Base-by-base conservation (phyloP, 2,113 vertebrate species). In the Phylloscopus trochiloides region DNA sequence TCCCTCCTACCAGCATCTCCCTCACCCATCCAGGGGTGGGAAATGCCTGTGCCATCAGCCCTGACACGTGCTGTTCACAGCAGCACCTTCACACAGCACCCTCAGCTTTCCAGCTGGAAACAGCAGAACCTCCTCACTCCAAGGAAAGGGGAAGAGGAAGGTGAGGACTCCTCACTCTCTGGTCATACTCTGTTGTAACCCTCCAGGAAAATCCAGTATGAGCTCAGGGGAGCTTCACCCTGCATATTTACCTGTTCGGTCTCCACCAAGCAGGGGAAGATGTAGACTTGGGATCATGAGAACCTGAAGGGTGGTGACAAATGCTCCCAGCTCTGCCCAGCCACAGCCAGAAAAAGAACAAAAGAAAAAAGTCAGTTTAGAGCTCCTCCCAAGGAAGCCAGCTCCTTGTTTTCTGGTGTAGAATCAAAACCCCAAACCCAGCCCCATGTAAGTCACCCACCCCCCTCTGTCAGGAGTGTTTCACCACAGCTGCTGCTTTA, bases 211-310 rank as follows among this genome's bases (percentile, higher is more conserved):
- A 52, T 3, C 19, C 10, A 57, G 36, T 5, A 10, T 17, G 16
- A 85, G 22, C 34, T 67, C 42, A 38, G 29, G 28, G 18, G 18
- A 75, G 10, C 34, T 78, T 51, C 82, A 63, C 26, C 29, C 78
- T 82, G 19, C 7, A 14, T 1, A 4, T 65, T 91, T 84, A 28
- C 17, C 47, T 5, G 0, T n/a, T 58, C 50, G 57, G 14, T 31
- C 48, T 50, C 48, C 52, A 58, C 14, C 40, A 90, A 79, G 29
- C 29, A 59, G 38, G 14, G 8, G n/a, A 50, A 66, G 50, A 32
- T 4, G 15, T 10, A 26, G 38, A 17, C 26, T 55, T 0, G 0
- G 50, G 10, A 34, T n/a, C 14, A 68, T 0, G 1, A 50, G 58
- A 63, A 21, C 31, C 25, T 48, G 34, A 19, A 45, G 28, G 17